phyloP scores from a whole-genome alignment of 2,888 invertebrate genomes.

The Keiferia lycopersicella region DNA sequence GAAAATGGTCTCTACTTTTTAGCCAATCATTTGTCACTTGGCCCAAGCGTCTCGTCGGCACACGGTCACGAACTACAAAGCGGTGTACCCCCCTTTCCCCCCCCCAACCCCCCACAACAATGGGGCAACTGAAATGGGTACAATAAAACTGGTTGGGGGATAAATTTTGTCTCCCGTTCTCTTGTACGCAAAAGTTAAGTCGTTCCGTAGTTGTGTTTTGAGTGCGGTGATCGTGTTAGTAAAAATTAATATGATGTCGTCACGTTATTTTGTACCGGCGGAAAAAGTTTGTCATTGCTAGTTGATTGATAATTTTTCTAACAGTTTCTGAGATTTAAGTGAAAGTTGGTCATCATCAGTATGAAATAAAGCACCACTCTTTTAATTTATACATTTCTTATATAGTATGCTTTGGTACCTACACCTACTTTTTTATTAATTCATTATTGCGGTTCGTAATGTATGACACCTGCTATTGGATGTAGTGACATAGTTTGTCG shows the following conservation, averaged over 20 bases:
- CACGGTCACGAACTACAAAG: conserved; percentile 25
- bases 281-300: neutral
- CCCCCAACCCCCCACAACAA: conserved; percentile 26
- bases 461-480: no score
- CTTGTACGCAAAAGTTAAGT: conserved; percentile 19
- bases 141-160: conserved; percentile 30
- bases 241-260: conserved; percentile 6
- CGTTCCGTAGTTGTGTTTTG: conserved; percentile 8
- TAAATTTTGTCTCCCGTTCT: conserved; percentile 30
- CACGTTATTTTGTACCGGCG: neutral
- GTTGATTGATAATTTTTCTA: no score
- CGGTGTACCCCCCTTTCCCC: conserved; percentile 3
- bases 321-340: no score
- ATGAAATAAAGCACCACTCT: no score
- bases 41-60: conserved; percentile 19
- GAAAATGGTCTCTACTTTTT: conserved; percentile 16
- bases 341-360: no score
- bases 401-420: no score
- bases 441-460: no score
- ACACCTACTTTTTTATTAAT: no score
- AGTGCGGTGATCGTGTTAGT: conserved; percentile 7
- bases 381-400: no score
- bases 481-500: no score
- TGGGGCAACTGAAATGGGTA: conserved; percentile 30
- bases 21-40: conserved; percentile 30